Evolutionary conservation across 1,140 invertebrate species (phyloP).

Genomic region (Ceratina calcarata): DNA sequence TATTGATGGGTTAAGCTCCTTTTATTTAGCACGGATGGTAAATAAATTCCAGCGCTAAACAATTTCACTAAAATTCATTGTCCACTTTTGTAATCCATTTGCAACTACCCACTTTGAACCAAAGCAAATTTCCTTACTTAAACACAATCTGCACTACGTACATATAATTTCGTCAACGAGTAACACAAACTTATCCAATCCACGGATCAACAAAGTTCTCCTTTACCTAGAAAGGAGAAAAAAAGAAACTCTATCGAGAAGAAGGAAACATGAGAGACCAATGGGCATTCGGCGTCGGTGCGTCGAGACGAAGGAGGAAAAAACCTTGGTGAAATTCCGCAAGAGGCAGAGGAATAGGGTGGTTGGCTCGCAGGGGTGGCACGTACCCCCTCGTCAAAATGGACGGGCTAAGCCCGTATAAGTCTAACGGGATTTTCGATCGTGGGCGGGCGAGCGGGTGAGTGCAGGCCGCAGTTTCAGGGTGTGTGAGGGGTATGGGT

Average conservation of each 20-base stretch:
- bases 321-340: conserved; percentile 54
- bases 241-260: neutral
- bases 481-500: conserved; percentile 47
- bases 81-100: no score
- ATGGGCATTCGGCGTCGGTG: conserved; percentile 50
- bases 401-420: conserved; percentile 79
- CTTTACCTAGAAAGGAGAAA: neutral
- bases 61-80: no score
- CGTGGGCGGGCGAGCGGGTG: conserved; percentile 72
- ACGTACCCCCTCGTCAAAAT: conserved; percentile 76
- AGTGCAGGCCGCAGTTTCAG: conserved; percentile 59
- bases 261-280: conserved; percentile 10
- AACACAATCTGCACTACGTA: neutral
- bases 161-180: conserved; percentile 1
- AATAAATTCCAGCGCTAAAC: no score
- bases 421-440: conserved; percentile 81
- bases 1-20: no score
- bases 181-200: neutral
- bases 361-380: conserved; percentile 58
- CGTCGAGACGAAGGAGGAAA: conserved; percentile 32
- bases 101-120: neutral
- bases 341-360: conserved; percentile 42
- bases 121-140: neutral
- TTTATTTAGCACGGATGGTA: no score
- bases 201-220: neutral